Conservation (phyloP, 2,797 vertebrate genomes). For the Xenentodon cancila region DNA sequence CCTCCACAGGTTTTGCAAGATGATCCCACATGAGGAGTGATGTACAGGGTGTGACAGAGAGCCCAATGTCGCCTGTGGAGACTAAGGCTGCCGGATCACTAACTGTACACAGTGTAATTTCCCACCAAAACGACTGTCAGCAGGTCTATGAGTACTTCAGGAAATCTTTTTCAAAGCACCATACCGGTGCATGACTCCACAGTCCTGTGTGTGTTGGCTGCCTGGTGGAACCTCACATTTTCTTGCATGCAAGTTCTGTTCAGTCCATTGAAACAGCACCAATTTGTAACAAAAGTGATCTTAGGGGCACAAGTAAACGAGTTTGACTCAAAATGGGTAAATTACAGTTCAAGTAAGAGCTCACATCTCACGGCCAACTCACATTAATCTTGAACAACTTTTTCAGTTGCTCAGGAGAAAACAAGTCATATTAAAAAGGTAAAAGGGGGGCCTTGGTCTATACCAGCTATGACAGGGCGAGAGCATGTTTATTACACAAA, state of each 20-base stretch:
- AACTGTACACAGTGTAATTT: constrained; percentile 45
- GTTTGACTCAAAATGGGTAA: no score
- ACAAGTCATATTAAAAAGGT: no score
- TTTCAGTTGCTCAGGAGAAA: no score
- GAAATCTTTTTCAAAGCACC: constrained; percentile 14
- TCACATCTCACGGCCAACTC: no score
- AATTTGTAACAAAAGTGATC: no score
- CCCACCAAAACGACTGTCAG: constrained; percentile 42
- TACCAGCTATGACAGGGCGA: no score
- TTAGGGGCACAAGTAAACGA: no score
- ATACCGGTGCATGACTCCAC: constrained; percentile 14
- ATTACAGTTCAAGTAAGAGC: no score
- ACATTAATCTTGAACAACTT: no score
- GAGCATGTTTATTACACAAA: no score
- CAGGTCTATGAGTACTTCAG: constrained; percentile 16
- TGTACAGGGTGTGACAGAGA: constrained; percentile 30
- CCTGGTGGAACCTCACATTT: constrained; percentile 9
- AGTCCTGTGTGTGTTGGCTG: background rate
- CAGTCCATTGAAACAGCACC: no score
- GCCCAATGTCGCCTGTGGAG: constrained; percentile 31
- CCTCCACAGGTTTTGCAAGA: constrained; percentile 1
- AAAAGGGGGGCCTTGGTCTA: no score
- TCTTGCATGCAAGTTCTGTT: background rate
- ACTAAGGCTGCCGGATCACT: constrained; percentile 30
- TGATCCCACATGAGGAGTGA: constrained; percentile 27